phyloP scores from a whole-genome alignment of 2,797 vertebrate species.

The Micrastur ruficollis region DNA sequence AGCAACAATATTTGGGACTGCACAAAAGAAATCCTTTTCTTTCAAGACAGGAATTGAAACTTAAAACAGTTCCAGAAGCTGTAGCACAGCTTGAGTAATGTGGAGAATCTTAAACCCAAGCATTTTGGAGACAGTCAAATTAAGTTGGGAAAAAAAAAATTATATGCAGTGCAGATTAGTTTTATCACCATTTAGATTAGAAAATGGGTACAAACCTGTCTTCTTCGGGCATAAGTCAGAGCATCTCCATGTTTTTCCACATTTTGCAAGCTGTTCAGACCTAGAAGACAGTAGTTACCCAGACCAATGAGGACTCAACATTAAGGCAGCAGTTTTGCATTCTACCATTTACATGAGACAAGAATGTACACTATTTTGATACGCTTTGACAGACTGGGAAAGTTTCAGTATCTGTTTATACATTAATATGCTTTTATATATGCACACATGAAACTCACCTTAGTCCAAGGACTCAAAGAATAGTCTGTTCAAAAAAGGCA shows the following conservation, averaged over 20 bases:
- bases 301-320: background rate
- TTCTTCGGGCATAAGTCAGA: background rate
- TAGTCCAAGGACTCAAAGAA: background rate
- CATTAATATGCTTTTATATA: background rate
- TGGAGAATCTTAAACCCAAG: background rate
- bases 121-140: background rate
- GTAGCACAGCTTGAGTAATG: background rate
- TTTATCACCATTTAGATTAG: background rate
- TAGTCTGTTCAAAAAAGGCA: background rate
- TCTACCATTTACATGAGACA: background rate
- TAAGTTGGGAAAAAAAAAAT: background rate
- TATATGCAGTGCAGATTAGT: background rate
- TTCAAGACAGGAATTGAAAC: background rate
- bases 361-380: background rate
- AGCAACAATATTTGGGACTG: background rate
- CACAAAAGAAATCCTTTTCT: background rate
- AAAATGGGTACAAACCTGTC: slow-evolving; percentile 46
- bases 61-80: background rate
- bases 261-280: background rate
- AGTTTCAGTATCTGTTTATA: background rate
- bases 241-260: background rate
- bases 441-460: background rate
- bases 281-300: slow-evolving; percentile 2
- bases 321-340: background rate
- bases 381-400: background rate